These are phyloP conservation scores for Tadarida brasiliensis DNA, from an alignment of 2,797 vertebrate species.

Conservation along the genomic window DNA sequence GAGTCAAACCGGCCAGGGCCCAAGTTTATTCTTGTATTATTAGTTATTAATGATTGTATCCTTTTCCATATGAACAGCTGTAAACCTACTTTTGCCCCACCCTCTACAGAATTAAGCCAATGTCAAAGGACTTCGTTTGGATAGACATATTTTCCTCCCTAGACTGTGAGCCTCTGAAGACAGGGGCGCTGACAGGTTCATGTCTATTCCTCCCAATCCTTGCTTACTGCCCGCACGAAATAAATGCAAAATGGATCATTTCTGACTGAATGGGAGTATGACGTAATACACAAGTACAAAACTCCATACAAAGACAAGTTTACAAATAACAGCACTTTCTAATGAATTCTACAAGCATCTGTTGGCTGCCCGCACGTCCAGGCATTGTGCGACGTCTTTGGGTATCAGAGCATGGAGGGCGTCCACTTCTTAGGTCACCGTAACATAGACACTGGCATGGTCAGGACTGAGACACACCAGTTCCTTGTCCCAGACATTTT, in stretches of 20 bases:
- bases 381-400: no score
- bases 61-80: neutral
- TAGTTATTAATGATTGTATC: neutral
- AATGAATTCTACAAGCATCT: neutral
- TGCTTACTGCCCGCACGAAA: neutral
- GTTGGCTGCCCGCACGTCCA: neutral
- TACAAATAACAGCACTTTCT: neutral
- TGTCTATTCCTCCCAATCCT: neutral
- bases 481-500: neutral
- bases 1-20: no score
- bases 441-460: neutral
- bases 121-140: neutral
- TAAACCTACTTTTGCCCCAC: neutral
- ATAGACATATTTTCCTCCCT: neutral
- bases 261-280: neutral
- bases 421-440: rapidly evolving
- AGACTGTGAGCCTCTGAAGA: neutral
- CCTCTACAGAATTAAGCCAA: neutral
- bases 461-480: neutral
- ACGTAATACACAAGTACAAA: neutral
- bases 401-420: neutral
- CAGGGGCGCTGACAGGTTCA: neutral
- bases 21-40: neutral
- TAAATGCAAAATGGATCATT: neutral
- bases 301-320: neutral